These are phyloP conservation scores for Neoascia interrupta DNA, from an alignment of 2,888 invertebrate species.

Conservation along the genomic window DNA sequence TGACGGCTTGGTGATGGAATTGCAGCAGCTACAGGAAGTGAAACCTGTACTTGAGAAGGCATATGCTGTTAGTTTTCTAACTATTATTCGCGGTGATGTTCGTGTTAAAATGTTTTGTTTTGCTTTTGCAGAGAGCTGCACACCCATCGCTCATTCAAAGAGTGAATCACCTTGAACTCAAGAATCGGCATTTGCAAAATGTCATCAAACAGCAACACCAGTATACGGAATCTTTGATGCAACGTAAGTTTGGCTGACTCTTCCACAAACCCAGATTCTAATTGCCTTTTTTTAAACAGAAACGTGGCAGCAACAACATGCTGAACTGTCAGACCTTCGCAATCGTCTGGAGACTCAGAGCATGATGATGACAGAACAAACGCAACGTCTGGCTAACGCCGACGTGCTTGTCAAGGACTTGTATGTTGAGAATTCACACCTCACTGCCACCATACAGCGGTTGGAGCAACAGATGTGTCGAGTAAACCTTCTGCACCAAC, in stretches of 20 bases:
- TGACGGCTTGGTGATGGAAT: slow-evolving; percentile 79
- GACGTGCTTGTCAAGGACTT: slow-evolving; percentile 90
- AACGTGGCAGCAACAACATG: slow-evolving; percentile 79
- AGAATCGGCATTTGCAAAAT: slow-evolving; percentile 83
- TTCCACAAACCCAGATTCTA: neutral
- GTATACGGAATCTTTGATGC: slow-evolving; percentile 83
- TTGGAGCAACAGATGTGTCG: slow-evolving; percentile 78
- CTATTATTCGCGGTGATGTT: neutral
- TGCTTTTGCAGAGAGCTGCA: slow-evolving; percentile 75
- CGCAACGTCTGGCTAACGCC: slow-evolving; percentile 85
- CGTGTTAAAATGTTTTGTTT: neutral
- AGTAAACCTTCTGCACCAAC: slow-evolving; percentile 78
- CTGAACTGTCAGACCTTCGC: slow-evolving; percentile 80
- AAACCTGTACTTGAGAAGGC: slow-evolving; percentile 79
- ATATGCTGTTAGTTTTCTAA: slow-evolving; percentile 76
- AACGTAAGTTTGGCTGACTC: slow-evolving; percentile 81
- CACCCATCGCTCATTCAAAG: slow-evolving; percentile 79
- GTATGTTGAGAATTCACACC: slow-evolving; percentile 91
- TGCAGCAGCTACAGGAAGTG: slow-evolving; percentile 79
- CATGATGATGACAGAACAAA: slow-evolving; percentile 81
- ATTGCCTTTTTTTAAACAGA: slow-evolving; percentile 71
- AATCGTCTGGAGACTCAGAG: slow-evolving; percentile 80
- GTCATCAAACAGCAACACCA: slow-evolving; percentile 84
- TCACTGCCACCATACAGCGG: slow-evolving; percentile 82
- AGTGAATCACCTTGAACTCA: slow-evolving; percentile 82